Conservation (phyloP, 2,113 vertebrate species). For the Gymnocephalus cernua region DNA sequence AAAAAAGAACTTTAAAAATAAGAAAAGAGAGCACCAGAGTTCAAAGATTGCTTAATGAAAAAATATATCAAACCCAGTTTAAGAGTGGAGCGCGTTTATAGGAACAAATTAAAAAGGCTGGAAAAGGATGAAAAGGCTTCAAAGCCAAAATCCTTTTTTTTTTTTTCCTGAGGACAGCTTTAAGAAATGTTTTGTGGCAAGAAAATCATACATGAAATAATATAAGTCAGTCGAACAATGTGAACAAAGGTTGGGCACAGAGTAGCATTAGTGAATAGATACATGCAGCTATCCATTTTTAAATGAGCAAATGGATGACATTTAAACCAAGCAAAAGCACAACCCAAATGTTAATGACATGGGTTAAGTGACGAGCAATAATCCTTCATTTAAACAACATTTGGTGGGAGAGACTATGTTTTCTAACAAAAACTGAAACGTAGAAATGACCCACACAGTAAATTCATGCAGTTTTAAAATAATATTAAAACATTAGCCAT, state of each 20-base stretch:
- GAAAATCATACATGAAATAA: slow-evolving; percentile 14
- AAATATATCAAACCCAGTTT: slow-evolving; percentile 29
- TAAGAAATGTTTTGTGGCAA: slow-evolving; percentile 5
- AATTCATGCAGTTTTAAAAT: slow-evolving; percentile 22
- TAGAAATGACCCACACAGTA: neutral
- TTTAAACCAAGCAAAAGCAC: slow-evolving; percentile 46
- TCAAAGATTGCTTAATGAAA: slow-evolving; percentile 9
- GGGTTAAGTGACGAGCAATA: slow-evolving; percentile 34
- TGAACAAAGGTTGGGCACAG: slow-evolving; percentile 24
- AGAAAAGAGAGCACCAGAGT: neutral
- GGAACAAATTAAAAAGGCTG: neutral
- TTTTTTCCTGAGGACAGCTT: neutral
- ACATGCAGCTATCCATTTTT: slow-evolving; percentile 78
- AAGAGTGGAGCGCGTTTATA: neutral
- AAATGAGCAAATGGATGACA: slow-evolving; percentile 55
- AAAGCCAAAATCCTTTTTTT: slow-evolving; percentile 21
- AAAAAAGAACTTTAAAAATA: neutral
- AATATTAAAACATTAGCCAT: neutral
- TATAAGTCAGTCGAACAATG: neutral
- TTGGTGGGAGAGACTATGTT: neutral
- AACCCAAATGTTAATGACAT: slow-evolving; percentile 43
- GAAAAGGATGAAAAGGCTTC: slow-evolving; percentile 21
- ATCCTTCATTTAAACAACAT: slow-evolving; percentile 17
- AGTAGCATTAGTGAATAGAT: slow-evolving; percentile 62
- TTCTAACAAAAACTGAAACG: neutral